phyloP scores from a whole-genome alignment of 2,113 vertebrate species.

The Pedetes capensis region DNA sequence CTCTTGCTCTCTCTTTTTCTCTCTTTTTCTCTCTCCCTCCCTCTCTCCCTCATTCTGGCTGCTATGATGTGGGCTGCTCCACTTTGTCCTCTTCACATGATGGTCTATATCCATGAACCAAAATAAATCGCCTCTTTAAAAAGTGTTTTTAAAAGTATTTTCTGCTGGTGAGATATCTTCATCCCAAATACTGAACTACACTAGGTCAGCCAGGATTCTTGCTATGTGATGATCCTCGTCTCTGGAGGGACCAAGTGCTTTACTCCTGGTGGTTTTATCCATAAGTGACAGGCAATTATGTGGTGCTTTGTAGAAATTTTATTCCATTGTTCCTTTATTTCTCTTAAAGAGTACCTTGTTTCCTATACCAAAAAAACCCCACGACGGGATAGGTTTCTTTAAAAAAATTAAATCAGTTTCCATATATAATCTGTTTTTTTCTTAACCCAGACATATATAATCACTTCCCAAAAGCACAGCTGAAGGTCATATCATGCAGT shows the following conservation, averaged over 20 bases:
- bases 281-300: not conserved
- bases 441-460: slow-evolving; percentile 29
- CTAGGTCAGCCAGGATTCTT: not conserved
- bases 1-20: too few species aligned
- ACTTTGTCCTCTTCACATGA: not conserved
- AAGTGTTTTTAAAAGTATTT: not conserved
- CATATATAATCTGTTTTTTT: slow-evolving; percentile 35
- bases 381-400: not conserved
- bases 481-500: slow-evolving; percentile 58
- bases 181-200: not conserved
- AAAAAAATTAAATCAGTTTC: slow-evolving; percentile 39
- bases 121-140: not conserved
- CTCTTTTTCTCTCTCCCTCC: too few species aligned
- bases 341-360: not conserved
- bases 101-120: not conserved
- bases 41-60: not conserved
- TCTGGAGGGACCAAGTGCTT: not conserved
- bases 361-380: not conserved
- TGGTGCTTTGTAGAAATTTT: not conserved
- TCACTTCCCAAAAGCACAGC: slow-evolving; percentile 41
- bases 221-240: not conserved
- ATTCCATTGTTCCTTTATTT: not conserved
- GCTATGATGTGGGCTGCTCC: not conserved
- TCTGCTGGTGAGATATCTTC: not conserved
- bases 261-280: not conserved